These are phyloP conservation scores for Drosophila athabasca DNA, from an alignment of 1,140 invertebrate species.

Conservation along the genomic window DNA sequence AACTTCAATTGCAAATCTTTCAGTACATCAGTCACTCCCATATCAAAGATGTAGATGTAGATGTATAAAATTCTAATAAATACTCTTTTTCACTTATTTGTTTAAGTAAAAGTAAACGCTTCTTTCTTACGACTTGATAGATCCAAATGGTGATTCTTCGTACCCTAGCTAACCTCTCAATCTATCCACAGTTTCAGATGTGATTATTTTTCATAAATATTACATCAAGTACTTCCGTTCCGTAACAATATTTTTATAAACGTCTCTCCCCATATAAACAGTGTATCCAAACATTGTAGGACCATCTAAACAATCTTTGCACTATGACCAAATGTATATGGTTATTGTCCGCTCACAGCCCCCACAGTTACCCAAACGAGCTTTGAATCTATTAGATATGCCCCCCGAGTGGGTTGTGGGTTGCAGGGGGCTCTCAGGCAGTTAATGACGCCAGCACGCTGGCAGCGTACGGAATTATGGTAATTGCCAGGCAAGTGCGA, in stretches of 20 bases:
- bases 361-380: neutral
- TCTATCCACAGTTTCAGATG: too few species aligned
- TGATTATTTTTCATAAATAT: too few species aligned
- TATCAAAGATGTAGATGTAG: too few species aligned
- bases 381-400: neutral
- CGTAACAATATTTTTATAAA: neutral
- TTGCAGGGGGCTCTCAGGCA: conserved; percentile 7
- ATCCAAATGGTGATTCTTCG: too few species aligned
- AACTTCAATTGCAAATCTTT: neutral
- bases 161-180: too few species aligned
- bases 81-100: too few species aligned
- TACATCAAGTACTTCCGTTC: too few species aligned
- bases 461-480: conserved; percentile 38
- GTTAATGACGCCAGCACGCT: conserved; percentile 46
- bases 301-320: neutral
- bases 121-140: too few species aligned
- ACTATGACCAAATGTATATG: conserved; percentile 7
- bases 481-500: conserved; percentile 41
- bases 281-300: neutral
- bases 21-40: too few species aligned
- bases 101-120: too few species aligned
- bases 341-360: conserved; percentile 12
- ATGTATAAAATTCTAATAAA: neutral
- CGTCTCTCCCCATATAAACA: too few species aligned
- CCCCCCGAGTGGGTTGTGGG: conserved; percentile 17